Evolutionary conservation across 2,888 invertebrate species (phyloP).

Genomic region (Drosophila falleni): DNA sequence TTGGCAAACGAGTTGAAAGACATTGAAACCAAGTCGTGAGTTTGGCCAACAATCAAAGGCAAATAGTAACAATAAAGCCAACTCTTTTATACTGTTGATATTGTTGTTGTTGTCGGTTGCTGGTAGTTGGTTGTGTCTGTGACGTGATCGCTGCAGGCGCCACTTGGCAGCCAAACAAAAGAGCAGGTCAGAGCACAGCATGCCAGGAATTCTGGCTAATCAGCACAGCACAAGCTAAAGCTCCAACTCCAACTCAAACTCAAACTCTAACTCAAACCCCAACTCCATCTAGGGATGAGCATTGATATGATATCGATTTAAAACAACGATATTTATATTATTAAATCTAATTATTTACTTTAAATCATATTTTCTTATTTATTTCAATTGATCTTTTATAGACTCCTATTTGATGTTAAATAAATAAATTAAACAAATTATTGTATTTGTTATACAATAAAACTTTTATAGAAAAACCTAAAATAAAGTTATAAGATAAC

Average conservation of each 20-base stretch:
- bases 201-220: constrained; percentile 81
- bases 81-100: constrained; percentile 28
- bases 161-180: constrained; percentile 80
- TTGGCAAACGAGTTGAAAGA: constrained; percentile 70
- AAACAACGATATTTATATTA: too few species aligned
- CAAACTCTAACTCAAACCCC: constrained; percentile 9
- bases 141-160: constrained; percentile 83
- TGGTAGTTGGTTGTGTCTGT: constrained; percentile 67
- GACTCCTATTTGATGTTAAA: too few species aligned
- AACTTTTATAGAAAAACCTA: too few species aligned
- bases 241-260: constrained; percentile 15
- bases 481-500: too few species aligned
- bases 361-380: too few species aligned
- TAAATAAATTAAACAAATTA: too few species aligned
- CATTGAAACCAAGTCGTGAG: constrained; percentile 79
- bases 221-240: constrained; percentile 58
- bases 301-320: too few species aligned
- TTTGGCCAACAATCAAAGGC: constrained; percentile 69
- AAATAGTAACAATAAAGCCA: constrained; percentile 72
- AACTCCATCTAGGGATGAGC: neutral
- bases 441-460: too few species aligned
- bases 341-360: too few species aligned
- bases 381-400: too few species aligned
- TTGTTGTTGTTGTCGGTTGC: constrained; percentile 41
- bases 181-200: constrained; percentile 65